These are phyloP conservation scores for Achatina immaculata DNA, from an alignment of 1,140 invertebrate genomes.

Conservation along the genomic window DNA sequence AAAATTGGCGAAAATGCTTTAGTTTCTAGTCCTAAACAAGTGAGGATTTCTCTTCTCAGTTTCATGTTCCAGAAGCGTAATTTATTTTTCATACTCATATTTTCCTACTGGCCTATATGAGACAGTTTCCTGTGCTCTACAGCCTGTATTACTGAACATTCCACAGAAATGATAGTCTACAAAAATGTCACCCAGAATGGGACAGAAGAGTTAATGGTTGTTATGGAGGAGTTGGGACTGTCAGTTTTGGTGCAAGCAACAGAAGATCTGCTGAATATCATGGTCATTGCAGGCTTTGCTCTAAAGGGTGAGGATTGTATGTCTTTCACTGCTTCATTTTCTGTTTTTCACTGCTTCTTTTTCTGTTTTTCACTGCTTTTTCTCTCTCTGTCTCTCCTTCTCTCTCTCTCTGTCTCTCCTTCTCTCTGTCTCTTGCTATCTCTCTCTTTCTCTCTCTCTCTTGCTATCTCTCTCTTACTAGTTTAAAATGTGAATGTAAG, in stretches of 20 bases:
- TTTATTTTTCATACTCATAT: too few species aligned
- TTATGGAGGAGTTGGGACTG: conserved; percentile 51
- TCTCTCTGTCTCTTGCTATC: too few species aligned
- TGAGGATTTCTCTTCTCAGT: too few species aligned
- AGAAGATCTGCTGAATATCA: conserved; percentile 61
- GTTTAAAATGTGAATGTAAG: too few species aligned
- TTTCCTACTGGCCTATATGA: too few species aligned
- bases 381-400: background rate
- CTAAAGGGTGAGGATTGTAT: conserved; percentile 53
- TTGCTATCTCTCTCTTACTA: too few species aligned
- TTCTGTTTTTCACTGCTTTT: background rate
- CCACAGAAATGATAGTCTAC: conserved; percentile 48
- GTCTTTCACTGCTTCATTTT: background rate
- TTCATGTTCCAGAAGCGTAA: too few species aligned
- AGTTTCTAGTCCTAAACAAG: too few species aligned
- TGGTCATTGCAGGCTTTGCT: conserved; percentile 53
- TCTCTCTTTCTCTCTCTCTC: too few species aligned
- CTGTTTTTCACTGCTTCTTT: background rate
- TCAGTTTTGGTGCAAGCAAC: conserved; percentile 56
- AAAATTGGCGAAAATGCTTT: too few species aligned
- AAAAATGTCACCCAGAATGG: conserved; percentile 39
- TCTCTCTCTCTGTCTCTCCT: background rate
- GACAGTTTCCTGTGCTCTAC: too few species aligned
- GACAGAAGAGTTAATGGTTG: conserved; percentile 49
- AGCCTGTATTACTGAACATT: too few species aligned